A percentile compares a stretch with the other conserved stretches of the same genome.
These are phyloP conservation scores for Aramus guarauna DNA, from an alignment of 2,113 vertebrate species.

Conservation along the genomic window DNA sequence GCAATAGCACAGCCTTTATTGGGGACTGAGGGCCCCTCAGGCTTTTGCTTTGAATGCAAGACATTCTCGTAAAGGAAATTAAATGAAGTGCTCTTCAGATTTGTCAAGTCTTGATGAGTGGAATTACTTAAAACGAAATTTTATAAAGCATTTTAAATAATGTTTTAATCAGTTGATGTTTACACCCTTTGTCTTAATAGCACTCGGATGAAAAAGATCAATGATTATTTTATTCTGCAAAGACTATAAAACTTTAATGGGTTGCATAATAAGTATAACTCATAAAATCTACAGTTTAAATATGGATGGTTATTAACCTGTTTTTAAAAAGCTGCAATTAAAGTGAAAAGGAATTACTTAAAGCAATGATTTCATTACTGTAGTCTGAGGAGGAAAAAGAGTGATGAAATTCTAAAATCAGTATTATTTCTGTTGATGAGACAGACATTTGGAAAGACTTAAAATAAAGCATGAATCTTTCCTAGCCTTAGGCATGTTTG, in stretches of 20 bases:
- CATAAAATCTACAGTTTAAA: constrained; percentile 68
- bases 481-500: background rate
- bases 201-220: constrained; percentile 64
- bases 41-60: constrained; percentile 41
- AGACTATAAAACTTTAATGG: constrained; percentile 64
- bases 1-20: background rate
- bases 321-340: constrained; percentile 62
- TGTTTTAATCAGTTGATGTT: constrained; percentile 69
- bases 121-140: constrained; percentile 65
- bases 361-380: constrained; percentile 50
- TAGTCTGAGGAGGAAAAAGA: background rate
- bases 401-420: constrained; percentile 2
- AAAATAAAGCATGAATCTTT: constrained; percentile 4
- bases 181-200: constrained; percentile 66
- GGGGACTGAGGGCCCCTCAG: background rate
- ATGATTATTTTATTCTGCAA: constrained; percentile 67
- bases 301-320: constrained; percentile 60
- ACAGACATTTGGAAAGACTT: constrained; percentile 4
- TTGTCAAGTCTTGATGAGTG: constrained; percentile 64
- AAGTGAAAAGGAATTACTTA: constrained; percentile 60
- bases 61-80: constrained; percentile 57
- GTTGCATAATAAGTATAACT: constrained; percentile 54
- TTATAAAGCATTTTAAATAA: constrained; percentile 60
- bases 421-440: constrained; percentile 27
- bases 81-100: constrained; percentile 59